phyloP scores from a whole-genome alignment of 2,888 invertebrate species.

The Apodemia hepburni region DNA sequence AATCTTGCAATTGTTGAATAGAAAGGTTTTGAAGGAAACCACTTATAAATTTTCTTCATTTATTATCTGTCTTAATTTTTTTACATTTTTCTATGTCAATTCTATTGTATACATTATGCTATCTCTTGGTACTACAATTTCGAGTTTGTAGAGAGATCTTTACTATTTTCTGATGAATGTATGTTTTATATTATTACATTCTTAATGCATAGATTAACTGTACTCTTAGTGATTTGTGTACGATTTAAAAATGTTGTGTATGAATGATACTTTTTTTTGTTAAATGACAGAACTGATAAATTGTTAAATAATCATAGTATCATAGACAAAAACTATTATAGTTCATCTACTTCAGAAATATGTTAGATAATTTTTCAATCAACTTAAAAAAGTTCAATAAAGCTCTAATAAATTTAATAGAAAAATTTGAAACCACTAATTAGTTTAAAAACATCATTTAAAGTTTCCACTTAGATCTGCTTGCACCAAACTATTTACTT shows the following conservation, averaged over 20 bases:
- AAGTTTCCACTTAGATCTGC: too few species aligned
- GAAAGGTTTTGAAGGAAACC: not conserved
- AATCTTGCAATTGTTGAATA: conserved; percentile 51
- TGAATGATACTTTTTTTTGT: not conserved
- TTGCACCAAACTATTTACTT: too few species aligned
- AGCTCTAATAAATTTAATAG: too few species aligned
- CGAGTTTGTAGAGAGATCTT: conserved; percentile 5
- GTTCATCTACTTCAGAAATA: not conserved
- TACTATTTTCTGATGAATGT: conserved; percentile 12
- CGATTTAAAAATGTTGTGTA: not conserved
- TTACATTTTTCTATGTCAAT: conserved; percentile 9
- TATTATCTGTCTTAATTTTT: not conserved
- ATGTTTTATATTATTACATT: conserved; percentile 11
- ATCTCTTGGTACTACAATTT: conserved; percentile 1
- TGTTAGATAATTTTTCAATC: not conserved
- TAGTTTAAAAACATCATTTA: too few species aligned
- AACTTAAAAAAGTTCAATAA: not conserved
- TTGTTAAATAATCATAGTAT: conserved; percentile 13
- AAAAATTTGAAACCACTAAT: too few species aligned
- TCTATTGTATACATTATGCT: not conserved
- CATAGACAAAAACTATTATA: conserved; percentile 13
- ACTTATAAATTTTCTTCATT: not conserved
- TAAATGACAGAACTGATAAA: not conserved
- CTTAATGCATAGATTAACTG: conserved; percentile 11
- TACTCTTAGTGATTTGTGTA: not conserved